Percentiles rank a stretch among this genome's conserved stretches.
phyloP scores from a whole-genome alignment of 2,888 invertebrate genomes.

The Dicycla oo region DNA sequence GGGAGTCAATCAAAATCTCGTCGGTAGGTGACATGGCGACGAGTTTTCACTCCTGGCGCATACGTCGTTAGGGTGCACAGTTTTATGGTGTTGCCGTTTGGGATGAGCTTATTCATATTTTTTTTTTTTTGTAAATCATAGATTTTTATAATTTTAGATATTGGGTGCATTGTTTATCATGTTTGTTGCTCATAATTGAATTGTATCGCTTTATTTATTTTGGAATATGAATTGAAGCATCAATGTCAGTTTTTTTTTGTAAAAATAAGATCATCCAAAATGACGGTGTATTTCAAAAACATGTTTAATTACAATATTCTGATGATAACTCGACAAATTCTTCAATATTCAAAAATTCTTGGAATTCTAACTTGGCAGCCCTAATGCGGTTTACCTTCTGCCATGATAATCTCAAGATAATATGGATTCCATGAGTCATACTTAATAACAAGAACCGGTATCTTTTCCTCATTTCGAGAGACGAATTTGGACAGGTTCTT shows the following conservation, averaged over 20 bases:
- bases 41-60: conserved; percentile 57
- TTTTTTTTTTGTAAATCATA: neutral
- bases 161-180: neutral
- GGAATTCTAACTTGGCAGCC: conserved; percentile 22
- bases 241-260: neutral
- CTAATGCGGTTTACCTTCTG: conserved; percentile 34
- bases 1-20: conserved; percentile 59
- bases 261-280: neutral
- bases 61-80: conserved; percentile 40
- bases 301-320: neutral
- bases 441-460: conserved; percentile 44
- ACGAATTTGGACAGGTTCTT: conserved; percentile 44
- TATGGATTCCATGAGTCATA: conserved; percentile 58
- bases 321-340: neutral
- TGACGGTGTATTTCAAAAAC: neutral
- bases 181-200: neutral
- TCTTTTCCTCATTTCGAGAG: conserved; percentile 44
- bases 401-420: conserved; percentile 57
- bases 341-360: neutral
- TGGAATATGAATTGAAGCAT: neutral
- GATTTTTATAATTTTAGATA: neutral
- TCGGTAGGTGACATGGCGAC: conserved; percentile 48
- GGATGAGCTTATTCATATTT: neutral
- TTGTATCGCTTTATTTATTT: neutral
- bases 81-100: neutral